Base-by-base conservation (phyloP, 2,113 vertebrate genomes). In the Girardinichthys multiradiatus region DNA sequence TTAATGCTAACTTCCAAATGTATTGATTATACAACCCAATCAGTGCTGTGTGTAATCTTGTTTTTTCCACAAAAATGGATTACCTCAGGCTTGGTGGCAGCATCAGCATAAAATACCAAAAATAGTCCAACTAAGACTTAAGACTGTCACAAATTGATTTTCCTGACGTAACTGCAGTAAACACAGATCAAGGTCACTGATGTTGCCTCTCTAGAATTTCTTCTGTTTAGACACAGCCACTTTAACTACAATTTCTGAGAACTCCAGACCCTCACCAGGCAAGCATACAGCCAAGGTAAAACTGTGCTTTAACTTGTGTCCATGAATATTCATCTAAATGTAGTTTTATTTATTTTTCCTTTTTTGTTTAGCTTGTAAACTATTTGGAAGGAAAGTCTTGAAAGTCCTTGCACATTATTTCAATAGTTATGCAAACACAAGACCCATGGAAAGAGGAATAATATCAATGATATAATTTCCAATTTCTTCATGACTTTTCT, bases 101-200 rank as follows among this genome's bases (percentile, higher is more conserved):
- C n/a, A n/a, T n/a, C n/a, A n/a, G n/a, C n/a, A n/a, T n/a, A 13
- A 42, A 42, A 42, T 1, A 42, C 2, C 15, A 45, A 45, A 45
- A 45, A 6, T 17, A 45, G 42, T 17, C 42, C 19, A 6, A 42
- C n/a, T n/a, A 45, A 45, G 42, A 45, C 42, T 42, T 4, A 19
- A 6, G 19, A 45, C 17, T 19, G 42, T 45, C 42, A 45, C 19
- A 19, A 19, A 45, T 5, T 45, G 7, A 45, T 19, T 45, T 17
- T 45, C 42, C 14, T 45, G 42, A 45, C 17, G 42, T 7, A 68
- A 29, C 64, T 35, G 60, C 21, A 37, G 29, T 24, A 45, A 31
- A 8, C 42, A 24, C 45, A n/a, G 65, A 31, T 33, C 37, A 82
- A 80, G 70, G 79, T 21, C 60, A 27, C 61, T 10, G 24, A 42